phyloP scores from a whole-genome alignment of 2,113 vertebrate genomes.

The Ursus arctos region DNA sequence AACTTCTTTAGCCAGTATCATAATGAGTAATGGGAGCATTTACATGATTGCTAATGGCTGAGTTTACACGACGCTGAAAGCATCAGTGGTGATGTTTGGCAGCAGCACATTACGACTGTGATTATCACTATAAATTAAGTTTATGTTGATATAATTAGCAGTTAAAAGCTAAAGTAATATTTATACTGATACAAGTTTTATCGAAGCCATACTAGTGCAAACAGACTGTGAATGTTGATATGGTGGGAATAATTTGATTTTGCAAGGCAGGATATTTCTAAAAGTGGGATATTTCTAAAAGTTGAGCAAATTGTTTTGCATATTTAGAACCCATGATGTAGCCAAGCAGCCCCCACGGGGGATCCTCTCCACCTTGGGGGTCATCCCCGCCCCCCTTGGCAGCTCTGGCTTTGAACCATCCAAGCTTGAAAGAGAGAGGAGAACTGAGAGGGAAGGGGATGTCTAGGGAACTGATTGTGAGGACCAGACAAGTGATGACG shows the following conservation, averaged over 20 bases:
- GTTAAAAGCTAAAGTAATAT: conserved; percentile 87
- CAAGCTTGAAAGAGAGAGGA: not conserved
- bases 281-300: not conserved
- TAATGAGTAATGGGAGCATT: conserved; percentile 85
- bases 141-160: conserved; percentile 91
- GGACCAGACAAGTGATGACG: not conserved
- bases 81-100: conserved; percentile 81
- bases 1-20: conserved; percentile 86
- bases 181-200: conserved; percentile 86
- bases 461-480: not conserved
- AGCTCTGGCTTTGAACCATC: not conserved
- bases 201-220: conserved; percentile 79
- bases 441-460: not conserved
- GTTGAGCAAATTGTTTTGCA: not conserved
- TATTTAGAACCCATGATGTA: not conserved
- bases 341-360: not conserved
- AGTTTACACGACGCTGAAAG: conserved; percentile 85
- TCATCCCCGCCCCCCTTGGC: not conserved
- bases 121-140: conserved; percentile 90
- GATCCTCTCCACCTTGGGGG: not conserved
- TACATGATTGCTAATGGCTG: conserved; percentile 86
- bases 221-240: conserved; percentile 76
- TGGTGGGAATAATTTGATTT: conserved; percentile 29
- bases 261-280: conserved; percentile 18
- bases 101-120: conserved; percentile 83